These are phyloP conservation scores for Adelges cooleyi DNA, from an alignment of 1,140 invertebrate genomes.

Conservation along the genomic window DNA sequence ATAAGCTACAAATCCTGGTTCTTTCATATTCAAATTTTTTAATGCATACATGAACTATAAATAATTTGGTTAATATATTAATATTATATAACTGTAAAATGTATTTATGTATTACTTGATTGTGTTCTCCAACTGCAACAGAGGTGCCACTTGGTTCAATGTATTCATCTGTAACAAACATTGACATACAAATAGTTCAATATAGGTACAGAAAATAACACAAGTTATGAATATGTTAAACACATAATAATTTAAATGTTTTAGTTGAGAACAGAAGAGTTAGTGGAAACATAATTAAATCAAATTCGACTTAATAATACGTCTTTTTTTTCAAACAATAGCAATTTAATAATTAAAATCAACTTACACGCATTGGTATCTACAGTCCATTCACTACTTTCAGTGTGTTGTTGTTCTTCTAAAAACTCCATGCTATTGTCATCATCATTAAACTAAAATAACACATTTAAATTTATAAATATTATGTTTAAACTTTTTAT, in stretches of 20 bases:
- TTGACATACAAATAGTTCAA: not conserved
- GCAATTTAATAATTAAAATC: no score
- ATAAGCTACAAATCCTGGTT: constrained; percentile 72
- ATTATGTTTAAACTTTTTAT: no score
- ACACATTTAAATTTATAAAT: no score
- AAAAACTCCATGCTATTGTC: constrained; percentile 22
- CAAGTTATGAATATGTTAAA: no score
- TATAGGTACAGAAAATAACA: not conserved
- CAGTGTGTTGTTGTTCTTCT: constrained; percentile 1
- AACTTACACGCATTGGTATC: constrained; percentile 4
- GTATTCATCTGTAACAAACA: not conserved
- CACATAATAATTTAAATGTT: no score
- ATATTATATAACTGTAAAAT: not conserved
- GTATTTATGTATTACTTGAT: not conserved
- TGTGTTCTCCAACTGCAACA: constrained; percentile 19
- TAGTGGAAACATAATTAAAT: no score
- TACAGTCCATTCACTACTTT: constrained; percentile 10
- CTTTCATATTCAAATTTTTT: constrained; percentile 42
- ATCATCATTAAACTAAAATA: constrained; percentile 8
- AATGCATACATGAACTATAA: constrained; percentile 23
- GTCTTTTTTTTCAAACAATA: no score
- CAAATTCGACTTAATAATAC: no score
- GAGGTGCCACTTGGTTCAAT: constrained; percentile 10
- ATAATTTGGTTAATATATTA: no score
- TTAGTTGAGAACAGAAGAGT: no score